phyloP scores from a whole-genome alignment of 2,113 vertebrate species.

The Semnornis frantzii region DNA sequence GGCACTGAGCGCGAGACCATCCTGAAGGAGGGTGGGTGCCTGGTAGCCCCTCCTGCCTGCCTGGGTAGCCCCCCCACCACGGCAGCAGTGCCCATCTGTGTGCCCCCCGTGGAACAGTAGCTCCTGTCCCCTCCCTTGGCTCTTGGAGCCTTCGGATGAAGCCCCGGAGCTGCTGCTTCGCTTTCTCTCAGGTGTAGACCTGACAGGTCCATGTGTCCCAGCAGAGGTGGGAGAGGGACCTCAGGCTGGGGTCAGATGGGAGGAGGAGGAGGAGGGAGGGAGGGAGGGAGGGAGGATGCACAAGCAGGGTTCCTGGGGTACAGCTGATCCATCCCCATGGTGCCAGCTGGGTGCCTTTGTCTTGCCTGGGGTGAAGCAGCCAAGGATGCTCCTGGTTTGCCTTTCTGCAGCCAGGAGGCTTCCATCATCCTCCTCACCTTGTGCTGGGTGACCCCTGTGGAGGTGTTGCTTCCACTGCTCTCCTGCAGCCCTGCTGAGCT shows the following conservation, averaged over 20 bases:
- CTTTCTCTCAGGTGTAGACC: background rate
- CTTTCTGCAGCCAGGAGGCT: background rate
- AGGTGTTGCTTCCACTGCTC: background rate
- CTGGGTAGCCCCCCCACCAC: accelerated
- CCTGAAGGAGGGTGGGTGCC: slow-evolving; percentile 87
- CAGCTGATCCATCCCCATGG: background rate
- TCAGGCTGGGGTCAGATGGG: background rate
- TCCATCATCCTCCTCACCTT: accelerated
- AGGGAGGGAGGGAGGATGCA: background rate
- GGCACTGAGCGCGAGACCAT: slow-evolving; percentile 92
- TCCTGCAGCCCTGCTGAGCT: background rate
- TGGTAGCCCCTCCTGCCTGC: accelerated
- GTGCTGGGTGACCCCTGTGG: background rate
- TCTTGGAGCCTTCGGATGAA: background rate
- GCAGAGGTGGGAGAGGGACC: background rate
- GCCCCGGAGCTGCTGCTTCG: background rate
- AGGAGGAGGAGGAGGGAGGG: background rate
- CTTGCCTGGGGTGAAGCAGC: accelerated
- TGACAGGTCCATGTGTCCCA: background rate
- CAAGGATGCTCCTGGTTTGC: background rate
- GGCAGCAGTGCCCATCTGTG: accelerated
- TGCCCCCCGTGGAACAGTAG: accelerated
- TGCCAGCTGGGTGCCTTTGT: accelerated
- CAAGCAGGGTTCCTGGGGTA: background rate
- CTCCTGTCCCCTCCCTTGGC: background rate